phyloP scores from a whole-genome alignment of 2,888 invertebrate species.

The Coleophora deauratella region DNA sequence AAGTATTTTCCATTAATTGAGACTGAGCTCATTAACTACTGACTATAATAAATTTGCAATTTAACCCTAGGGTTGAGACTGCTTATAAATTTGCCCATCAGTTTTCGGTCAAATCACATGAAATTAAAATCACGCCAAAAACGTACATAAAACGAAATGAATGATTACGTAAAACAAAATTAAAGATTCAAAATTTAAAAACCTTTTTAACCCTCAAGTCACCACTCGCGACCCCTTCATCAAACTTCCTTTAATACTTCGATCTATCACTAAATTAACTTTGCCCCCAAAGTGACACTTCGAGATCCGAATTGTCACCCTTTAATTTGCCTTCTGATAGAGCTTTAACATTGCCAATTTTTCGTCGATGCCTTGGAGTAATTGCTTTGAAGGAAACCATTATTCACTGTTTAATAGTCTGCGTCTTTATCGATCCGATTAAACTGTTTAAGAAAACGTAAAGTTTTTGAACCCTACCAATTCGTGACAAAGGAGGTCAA shows the following conservation, averaged over 20 bases:
- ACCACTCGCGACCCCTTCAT: neutral
- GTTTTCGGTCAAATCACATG: no score
- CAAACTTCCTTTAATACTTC: constrained; percentile 18
- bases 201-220: no score
- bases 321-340: constrained; percentile 26
- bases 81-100: no score
- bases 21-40: no score
- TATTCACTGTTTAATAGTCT: constrained; percentile 51
- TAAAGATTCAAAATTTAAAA: no score
- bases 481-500: constrained; percentile 46
- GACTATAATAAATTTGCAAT: no score
- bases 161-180: no score
- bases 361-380: constrained; percentile 43
- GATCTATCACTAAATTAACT: constrained; percentile 39
- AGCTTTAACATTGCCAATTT: constrained; percentile 46
- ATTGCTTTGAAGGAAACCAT: constrained; percentile 41
- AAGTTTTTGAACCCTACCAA: no score
- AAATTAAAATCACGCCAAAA: no score
- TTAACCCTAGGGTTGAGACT: no score
- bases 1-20: no score
- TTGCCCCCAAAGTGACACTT: constrained; percentile 26
- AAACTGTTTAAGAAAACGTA: constrained; percentile 34
- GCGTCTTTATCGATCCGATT: constrained; percentile 42
- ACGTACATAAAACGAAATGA: no score
- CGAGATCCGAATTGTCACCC: constrained; percentile 25